Percentiles rank a stretch among this genome's conserved stretches.
phyloP scores from a whole-genome alignment of 2,797 vertebrate species.

The Crax fasciolata region DNA sequence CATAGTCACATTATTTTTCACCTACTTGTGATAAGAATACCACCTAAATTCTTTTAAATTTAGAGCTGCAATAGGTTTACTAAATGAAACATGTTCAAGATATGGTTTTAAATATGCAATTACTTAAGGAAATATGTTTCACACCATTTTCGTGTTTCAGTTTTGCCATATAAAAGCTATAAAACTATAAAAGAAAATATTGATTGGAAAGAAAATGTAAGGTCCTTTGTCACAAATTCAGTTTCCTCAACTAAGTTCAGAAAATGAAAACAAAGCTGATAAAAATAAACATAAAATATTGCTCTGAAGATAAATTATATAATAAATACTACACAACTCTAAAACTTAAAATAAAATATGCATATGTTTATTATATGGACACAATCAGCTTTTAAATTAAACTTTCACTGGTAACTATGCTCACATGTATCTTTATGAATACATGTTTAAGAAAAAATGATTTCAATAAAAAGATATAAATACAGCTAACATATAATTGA shows the following conservation, averaged over 20 bases:
- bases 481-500: neutral
- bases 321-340: neutral
- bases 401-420: neutral
- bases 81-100: fast-evolving
- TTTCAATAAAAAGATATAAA: neutral
- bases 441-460: neutral
- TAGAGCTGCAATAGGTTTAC: neutral
- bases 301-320: neutral
- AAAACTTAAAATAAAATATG: neutral
- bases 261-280: neutral
- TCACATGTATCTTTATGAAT: neutral
- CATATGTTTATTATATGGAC: neutral
- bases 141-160: fast-evolving
- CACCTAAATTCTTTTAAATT: neutral
- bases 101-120: neutral
- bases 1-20: neutral
- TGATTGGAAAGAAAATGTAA: neutral
- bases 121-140: neutral
- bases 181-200: neutral
- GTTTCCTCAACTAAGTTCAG: neutral
- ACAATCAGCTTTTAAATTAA: neutral
- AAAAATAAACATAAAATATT: neutral
- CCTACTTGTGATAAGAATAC: neutral
- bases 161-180: neutral
- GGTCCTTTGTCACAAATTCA: neutral